Evolutionary conservation across 2,888 invertebrate genomes (phyloP), one percentile per base, ranked within the genome.

Genomic region (Drosophila neutralis): DNA sequence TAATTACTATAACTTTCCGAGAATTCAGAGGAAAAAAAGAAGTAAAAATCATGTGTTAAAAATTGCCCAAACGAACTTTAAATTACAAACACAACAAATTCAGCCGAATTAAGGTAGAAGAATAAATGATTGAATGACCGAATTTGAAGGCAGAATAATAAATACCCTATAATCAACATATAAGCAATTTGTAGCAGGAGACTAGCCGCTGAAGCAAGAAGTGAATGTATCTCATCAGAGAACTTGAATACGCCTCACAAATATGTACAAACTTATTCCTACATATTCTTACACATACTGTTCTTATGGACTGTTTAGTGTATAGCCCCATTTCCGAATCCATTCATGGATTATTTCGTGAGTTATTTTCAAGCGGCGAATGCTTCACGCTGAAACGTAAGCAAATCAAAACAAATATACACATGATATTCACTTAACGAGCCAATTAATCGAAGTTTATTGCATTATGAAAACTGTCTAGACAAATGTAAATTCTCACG

Each of bases 361-460:
- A 78, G 51, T 75, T 75, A 70, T 79, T 64, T 53, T 35, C n/a
- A n/a, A n/a, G n/a, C 48, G 18, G 49, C 21, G 35, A 58, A 7
- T 42, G 40, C 65, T 33, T 40, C 51, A 27, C 15, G 24, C 8
- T n/a, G 24, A 11, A 35, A 35, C 36, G 63, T 21, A 52, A 42
- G 54, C 60, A 49, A 71, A 78, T 75, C 78, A 76, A 78, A 78
- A 78, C 80, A 78, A 80, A 80, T 66, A 65, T 76, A 66, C 59
- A 38, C 66, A 75, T 78, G 68, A 79, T 62, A 69, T 53, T 69
- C 72, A 73, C 76, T 82, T 73, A 82, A 69, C 74, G 61, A 56
- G 61, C 38, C 60, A 67, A 76, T 81, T 82, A 54, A 38, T 78
- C 64, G 29, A 51, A 76, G 76, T 78, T 81, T 72, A 80, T 73